These are phyloP conservation scores for Leucosticte australis DNA, from an alignment of 2,113 vertebrate genomes.

Conservation along the genomic window DNA sequence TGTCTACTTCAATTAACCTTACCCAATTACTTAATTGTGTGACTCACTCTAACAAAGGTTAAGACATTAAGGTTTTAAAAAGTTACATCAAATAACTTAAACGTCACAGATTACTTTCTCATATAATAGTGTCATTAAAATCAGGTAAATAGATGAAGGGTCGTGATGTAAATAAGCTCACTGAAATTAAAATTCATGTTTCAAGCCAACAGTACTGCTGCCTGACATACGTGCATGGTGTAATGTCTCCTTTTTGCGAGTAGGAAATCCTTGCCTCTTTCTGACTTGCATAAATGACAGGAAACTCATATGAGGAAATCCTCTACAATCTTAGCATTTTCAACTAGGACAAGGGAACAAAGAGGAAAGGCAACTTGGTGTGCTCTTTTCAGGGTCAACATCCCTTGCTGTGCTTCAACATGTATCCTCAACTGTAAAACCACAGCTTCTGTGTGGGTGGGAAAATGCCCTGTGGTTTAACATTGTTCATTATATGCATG, in stretches of 20 bases:
- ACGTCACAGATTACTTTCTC: neutral
- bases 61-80: neutral
- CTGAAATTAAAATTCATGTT: neutral
- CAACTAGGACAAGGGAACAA: neutral
- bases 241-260: neutral
- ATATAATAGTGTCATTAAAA: neutral
- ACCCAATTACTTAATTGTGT: neutral
- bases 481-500: neutral
- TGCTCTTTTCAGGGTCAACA: neutral
- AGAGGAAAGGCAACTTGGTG: neutral
- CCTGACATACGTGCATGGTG: accelerated
- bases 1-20: neutral
- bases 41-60: neutral
- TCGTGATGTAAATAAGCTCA: neutral
- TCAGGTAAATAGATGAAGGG: constrained; percentile 4
- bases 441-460: neutral
- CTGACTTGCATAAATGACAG: constrained; percentile 2
- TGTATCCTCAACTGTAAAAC: neutral
- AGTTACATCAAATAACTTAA: neutral
- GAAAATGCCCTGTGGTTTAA: neutral
- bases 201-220: neutral
- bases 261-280: neutral
- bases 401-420: neutral
- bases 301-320: constrained; percentile 14
- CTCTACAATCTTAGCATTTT: neutral